Conservation (phyloP, 2,113 vertebrate genomes). For the Trinectes maculatus region DNA sequence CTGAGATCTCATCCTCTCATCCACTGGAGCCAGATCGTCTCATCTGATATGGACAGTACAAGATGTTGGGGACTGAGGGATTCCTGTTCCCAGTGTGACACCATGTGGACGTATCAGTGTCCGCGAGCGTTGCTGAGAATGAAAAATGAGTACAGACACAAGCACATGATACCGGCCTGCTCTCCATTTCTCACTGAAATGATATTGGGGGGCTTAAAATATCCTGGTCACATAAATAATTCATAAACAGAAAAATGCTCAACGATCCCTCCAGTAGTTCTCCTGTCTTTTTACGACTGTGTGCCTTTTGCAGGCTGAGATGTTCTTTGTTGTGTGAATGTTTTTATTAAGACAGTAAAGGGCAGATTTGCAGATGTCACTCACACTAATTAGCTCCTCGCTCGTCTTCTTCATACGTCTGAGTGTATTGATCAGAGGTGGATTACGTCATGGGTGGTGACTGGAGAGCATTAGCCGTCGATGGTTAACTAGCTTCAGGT, state of each 20-base stretch:
- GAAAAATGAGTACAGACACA: slow-evolving; percentile 9
- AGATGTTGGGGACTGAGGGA: background rate
- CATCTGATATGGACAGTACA: no score
- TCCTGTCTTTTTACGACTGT: background rate
- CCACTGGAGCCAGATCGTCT: no score
- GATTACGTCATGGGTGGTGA: slow-evolving; percentile 26
- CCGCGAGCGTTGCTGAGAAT: background rate
- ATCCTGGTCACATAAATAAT: slow-evolving; percentile 70
- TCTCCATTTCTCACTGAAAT: slow-evolving; percentile 59
- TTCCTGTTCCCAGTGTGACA: background rate
- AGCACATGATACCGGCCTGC: slow-evolving; percentile 33
- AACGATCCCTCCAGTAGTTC: slow-evolving; percentile 5
- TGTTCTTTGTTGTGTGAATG: background rate
- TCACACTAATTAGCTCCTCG: background rate
- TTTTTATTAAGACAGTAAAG: background rate
- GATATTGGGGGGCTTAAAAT: slow-evolving; percentile 72
- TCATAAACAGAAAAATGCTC: slow-evolving; percentile 57
- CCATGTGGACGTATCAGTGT: background rate
- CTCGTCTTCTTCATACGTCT: slow-evolving; percentile 25
- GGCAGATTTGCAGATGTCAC: background rate
- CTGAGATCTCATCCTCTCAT: no score
- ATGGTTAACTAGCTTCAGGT: slow-evolving; percentile 24
- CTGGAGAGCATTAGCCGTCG: slow-evolving; percentile 42
- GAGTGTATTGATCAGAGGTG: slow-evolving; percentile 30
- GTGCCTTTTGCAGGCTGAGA: background rate